These are phyloP conservation scores for Equus przewalskii DNA, from an alignment of 2,113 vertebrate species.

Conservation along the genomic window DNA sequence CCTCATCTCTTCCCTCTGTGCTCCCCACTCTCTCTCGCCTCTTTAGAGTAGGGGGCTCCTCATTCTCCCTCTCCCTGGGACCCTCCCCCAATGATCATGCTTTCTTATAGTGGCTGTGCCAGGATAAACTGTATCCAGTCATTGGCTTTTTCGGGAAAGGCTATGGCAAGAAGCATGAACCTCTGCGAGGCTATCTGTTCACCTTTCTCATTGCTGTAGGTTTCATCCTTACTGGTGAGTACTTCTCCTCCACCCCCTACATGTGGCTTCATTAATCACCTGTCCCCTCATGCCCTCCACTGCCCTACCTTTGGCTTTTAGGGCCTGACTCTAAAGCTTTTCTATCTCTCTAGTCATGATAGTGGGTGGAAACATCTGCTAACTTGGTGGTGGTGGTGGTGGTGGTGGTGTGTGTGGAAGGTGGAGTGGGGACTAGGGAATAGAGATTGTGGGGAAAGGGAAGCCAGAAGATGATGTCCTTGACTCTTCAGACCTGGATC, in stretches of 20 bases:
- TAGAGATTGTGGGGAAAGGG: background rate
- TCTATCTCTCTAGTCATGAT: background rate
- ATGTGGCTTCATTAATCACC: slow-evolving; percentile 85
- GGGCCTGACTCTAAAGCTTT: background rate
- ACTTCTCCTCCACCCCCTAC: slow-evolving; percentile 14
- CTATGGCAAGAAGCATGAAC: slow-evolving; percentile 89
- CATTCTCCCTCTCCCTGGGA: background rate
- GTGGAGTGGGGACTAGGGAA: background rate
- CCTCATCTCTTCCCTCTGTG: background rate
- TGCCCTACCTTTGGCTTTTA: background rate
- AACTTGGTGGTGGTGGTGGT: background rate
- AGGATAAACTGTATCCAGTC: slow-evolving; percentile 89
- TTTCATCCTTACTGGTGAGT: slow-evolving; percentile 89
- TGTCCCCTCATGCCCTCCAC: slow-evolving; percentile 84
- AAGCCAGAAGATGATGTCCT: background rate
- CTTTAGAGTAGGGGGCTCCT: background rate
- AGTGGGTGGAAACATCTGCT: background rate
- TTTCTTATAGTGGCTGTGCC: slow-evolving; percentile 87
- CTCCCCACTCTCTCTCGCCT: background rate
- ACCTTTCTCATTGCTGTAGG: slow-evolving; percentile 87
- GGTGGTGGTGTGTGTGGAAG: background rate
- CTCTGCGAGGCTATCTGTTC: slow-evolving; percentile 86
- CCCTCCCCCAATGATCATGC: background rate
- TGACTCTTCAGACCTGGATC: background rate
- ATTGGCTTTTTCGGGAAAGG: slow-evolving; percentile 90